Evolutionary conservation across 2,113 vertebrate genomes (phyloP).

Genomic region (Daboia siamensis): DNA sequence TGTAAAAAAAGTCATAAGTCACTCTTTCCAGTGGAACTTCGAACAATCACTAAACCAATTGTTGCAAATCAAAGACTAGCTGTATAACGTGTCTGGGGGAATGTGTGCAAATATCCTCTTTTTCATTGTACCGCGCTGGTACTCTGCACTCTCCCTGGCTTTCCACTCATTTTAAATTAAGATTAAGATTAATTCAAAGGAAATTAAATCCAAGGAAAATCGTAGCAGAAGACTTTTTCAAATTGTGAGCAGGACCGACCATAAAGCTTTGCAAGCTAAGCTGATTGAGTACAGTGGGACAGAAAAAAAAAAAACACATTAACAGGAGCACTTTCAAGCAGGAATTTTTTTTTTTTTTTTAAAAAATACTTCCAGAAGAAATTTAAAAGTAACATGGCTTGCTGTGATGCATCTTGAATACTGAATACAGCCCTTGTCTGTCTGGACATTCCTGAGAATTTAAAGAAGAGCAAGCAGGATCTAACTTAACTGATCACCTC

Average conservation of each 20-base stretch:
- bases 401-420: not conserved
- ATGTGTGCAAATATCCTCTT: not conserved
- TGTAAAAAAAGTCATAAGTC: not conserved
- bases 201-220: not conserved
- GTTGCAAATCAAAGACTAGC: not conserved
- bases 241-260: not conserved
- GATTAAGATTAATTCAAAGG: not conserved
- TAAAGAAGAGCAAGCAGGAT: not conserved
- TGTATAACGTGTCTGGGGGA: not conserved
- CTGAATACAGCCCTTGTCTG: not conserved
- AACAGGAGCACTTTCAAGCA: not conserved
- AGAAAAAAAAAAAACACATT: not conserved
- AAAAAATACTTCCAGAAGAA: not conserved
- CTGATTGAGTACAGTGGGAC: not conserved
- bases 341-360: too few relatives aligned
- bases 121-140: not conserved
- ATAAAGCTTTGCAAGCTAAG: not conserved
- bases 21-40: not conserved
- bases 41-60: not conserved
- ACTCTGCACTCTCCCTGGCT: not conserved
- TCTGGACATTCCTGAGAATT: not conserved
- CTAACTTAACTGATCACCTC: not conserved
- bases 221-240: not conserved
- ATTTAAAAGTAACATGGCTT: not conserved
- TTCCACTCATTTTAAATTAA: not conserved